Conservation (phyloP, 2,888 invertebrate genomes). For the Caenorhabditis sp. region DNA sequence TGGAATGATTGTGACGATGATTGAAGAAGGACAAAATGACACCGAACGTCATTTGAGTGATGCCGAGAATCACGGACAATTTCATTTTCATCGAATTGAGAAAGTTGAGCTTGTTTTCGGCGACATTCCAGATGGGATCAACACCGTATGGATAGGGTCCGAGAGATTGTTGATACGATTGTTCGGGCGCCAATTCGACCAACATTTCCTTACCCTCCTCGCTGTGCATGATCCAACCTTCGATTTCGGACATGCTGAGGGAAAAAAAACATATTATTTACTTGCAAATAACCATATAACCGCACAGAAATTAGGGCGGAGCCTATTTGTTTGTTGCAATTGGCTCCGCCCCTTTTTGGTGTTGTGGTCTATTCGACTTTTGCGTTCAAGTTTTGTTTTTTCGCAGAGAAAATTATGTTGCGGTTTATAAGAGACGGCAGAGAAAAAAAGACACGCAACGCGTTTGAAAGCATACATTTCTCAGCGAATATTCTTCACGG, state of each 20-base stretch:
- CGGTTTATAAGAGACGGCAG: too few relatives aligned
- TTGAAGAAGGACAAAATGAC: conserved; percentile 63
- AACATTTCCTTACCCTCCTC: conserved; percentile 1
- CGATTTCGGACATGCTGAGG: conserved; percentile 23
- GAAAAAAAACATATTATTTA: background rate
- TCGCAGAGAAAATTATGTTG: too few relatives aligned
- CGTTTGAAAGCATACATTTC: too few relatives aligned
- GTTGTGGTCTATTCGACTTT: too few relatives aligned
- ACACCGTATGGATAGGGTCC: conserved; percentile 73
- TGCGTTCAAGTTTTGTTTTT: too few relatives aligned
- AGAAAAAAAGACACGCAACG: too few relatives aligned
- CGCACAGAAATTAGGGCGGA: too few relatives aligned
- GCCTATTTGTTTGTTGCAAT: too few relatives aligned
- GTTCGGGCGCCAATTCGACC: conserved; percentile 51
- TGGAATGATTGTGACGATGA: conserved; percentile 74
- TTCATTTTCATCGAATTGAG: conserved; percentile 71
- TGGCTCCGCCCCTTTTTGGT: too few relatives aligned
- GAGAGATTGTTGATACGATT: conserved; percentile 45
- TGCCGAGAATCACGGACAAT: conserved; percentile 65
- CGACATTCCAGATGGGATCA: conserved; percentile 72
- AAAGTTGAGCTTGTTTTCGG: conserved; percentile 70
- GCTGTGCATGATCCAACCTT: conserved; percentile 18
- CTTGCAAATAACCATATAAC: background rate
- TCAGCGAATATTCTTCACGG: too few relatives aligned
- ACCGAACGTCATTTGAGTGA: conserved; percentile 68